Evolutionary conservation across 2,113 vertebrate species (phyloP), one percentile per base, ranked within the genome.

Genomic region (Oncorhynchus nerka): DNA sequence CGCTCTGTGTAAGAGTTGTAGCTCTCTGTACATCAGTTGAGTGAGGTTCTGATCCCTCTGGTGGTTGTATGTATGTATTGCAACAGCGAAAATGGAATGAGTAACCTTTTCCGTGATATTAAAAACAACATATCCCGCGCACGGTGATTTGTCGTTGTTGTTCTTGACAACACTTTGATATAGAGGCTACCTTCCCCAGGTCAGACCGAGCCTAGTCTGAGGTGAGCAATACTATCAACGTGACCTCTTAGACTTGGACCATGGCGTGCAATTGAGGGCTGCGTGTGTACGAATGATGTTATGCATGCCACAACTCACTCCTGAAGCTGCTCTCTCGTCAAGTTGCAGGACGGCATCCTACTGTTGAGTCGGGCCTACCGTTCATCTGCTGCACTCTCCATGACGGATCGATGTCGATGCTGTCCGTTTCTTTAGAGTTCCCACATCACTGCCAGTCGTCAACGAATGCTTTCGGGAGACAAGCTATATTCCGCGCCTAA

Each of bases 401-500:
- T 0, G 61, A 55, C 0, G 34, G 24, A 8, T 75, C 82, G 0
- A 20, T 59, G 2, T 79, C 84, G 15, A 39, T 1, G 1, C 9
- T 1, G 2, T 78, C 76, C 0, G 51, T 1, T 11, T 74, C 81
- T 13, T 79, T 79, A 0, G 1, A 61, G 3, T 51, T 30, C 15
- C 28, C 66, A 0, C 71, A n/a, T 77, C 57, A 78, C 51, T 5
- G 5, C 70, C 15, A 0, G 57, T 30, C 77, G 45, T 2, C 39
- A 48, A 1, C 2, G 30, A 24, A 61, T 30, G 2, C 6, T 79
- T 26, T 76, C 87, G 4, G 89, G 67, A 30, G 85, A 62, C 22
- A 88, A 88, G 51, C 89, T 86, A 76, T 89, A 92, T 72, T 92
- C 92, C 0, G 85, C 71, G 2, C 93, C 93, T 70, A 91, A 59